Conservation (phyloP, 2,113 vertebrate species). For the Stegastes partitus region DNA sequence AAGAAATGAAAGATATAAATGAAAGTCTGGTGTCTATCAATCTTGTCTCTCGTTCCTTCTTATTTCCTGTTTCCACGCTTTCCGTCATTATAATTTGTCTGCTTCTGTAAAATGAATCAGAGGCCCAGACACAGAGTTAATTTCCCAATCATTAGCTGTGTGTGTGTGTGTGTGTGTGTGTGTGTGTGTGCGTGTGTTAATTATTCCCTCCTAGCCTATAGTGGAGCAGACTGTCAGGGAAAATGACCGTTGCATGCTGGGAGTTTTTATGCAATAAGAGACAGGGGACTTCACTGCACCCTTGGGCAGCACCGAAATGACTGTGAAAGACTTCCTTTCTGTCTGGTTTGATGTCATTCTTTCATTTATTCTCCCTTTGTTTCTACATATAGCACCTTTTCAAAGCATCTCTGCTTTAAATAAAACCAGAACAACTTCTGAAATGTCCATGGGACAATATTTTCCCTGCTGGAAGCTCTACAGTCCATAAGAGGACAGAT, state of each 20-base stretch:
- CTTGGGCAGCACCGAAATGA: constrained; percentile 32
- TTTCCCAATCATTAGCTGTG: constrained; percentile 35
- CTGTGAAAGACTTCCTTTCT: constrained; percentile 27
- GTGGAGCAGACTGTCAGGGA: constrained; percentile 41
- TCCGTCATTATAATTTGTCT: constrained; percentile 38
- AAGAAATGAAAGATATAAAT: constrained; percentile 39
- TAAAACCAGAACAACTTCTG: background rate
- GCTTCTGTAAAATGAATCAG: constrained; percentile 46
- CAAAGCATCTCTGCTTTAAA: background rate
- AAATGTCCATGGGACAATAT: background rate
- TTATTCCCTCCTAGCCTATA: constrained; percentile 2
- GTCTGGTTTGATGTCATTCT: constrained; percentile 14
- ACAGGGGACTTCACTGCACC: constrained; percentile 1
- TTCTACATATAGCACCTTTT: background rate
- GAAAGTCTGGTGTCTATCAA: constrained; percentile 18
- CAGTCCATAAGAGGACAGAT: too few relatives aligned
- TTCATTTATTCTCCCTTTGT: constrained; percentile 2
- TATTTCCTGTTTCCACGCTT: constrained; percentile 40
- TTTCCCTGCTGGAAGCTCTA: too few relatives aligned
- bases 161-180: background rate
- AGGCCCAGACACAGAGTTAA: constrained; percentile 33
- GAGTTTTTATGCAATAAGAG: constrained; percentile 37
- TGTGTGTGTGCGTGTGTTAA: constrained; percentile 9
- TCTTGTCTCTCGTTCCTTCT: constrained; percentile 21
- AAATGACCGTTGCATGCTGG: constrained; percentile 38